A percentile compares a stretch with the other conserved stretches of the same genome.
phyloP scores from a whole-genome alignment of 1,140 invertebrate genomes.

The Drosophila pectinifera region DNA sequence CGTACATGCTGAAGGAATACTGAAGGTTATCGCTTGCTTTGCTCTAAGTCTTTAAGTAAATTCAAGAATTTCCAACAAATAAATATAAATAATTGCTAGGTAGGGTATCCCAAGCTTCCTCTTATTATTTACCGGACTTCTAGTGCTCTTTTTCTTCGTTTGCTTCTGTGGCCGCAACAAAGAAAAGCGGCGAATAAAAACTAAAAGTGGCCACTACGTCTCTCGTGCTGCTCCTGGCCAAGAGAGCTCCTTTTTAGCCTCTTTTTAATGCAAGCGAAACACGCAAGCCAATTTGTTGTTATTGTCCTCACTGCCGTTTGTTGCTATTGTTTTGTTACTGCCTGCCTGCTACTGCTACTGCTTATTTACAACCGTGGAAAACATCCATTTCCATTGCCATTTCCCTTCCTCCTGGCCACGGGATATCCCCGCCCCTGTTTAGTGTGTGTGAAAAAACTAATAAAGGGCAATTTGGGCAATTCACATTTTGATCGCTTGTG shows the following conservation, averaged over 20 bases:
- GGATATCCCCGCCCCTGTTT: conserved; percentile 40
- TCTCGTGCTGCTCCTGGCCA: conserved; percentile 33
- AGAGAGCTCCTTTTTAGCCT: conserved; percentile 22
- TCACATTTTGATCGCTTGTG: conserved; percentile 52
- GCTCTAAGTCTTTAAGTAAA: not conserved
- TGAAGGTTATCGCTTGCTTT: not conserved
- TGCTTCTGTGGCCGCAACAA: conserved; percentile 28
- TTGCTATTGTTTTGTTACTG: conserved; percentile 35
- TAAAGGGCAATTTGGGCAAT: conserved; percentile 81
- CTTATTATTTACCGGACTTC: not conserved
- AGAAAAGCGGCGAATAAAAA: conserved; percentile 39
- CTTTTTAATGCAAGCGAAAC: conserved; percentile 66
- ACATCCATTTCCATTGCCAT: conserved; percentile 40
- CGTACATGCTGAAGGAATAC: too few species aligned
- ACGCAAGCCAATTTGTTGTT: conserved; percentile 77
- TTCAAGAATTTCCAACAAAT: conserved; percentile 1
- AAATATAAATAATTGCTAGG: not conserved
- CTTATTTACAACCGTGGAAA: conserved; percentile 47
- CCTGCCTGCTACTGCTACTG: conserved; percentile 1
- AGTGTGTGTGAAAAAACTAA: conserved; percentile 83
- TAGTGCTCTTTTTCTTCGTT: not conserved
- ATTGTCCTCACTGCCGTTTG: conserved; percentile 19
- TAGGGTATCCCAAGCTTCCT: conserved; percentile 2
- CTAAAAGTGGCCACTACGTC: conserved; percentile 62
- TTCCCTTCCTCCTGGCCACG: conserved; percentile 7